Percentiles rank a stretch among this genome's conserved stretches.
These are phyloP conservation scores for Micrasema minimum DNA, from an alignment of 1,140 invertebrate species.

Conservation along the genomic window DNA sequence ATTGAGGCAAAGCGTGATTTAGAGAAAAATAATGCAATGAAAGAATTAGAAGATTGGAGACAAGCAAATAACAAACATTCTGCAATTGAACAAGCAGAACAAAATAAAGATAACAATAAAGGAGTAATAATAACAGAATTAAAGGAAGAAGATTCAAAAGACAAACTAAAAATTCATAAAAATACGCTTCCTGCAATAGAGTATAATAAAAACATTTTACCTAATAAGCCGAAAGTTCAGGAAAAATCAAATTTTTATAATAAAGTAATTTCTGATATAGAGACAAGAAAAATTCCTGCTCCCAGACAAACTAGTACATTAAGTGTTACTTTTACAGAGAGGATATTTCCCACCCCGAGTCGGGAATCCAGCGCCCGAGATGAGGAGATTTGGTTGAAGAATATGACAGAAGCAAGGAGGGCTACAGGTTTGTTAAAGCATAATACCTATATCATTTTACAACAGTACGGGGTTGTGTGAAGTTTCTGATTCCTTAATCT, in stretches of 20 bases:
- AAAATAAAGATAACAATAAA: constrained; percentile 26
- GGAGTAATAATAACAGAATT: constrained; percentile 32
- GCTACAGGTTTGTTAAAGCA: constrained; percentile 67
- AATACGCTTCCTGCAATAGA: constrained; percentile 36
- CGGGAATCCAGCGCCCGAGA: constrained; percentile 79
- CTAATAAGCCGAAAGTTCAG: constrained; percentile 32
- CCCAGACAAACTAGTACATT: constrained; percentile 71
- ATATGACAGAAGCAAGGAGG: constrained; percentile 79
- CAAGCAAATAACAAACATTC: constrained; percentile 33
- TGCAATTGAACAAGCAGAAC: background rate
- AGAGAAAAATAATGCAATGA: constrained; percentile 71
- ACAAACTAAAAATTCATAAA: constrained; percentile 16
- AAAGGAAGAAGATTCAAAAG: constrained; percentile 19
- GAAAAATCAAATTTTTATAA: constrained; percentile 58
- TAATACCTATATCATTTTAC: too few species aligned
- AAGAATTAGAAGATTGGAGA: constrained; percentile 75
- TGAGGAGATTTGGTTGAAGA: constrained; percentile 85
- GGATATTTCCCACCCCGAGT: constrained; percentile 84
- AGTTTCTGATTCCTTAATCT: too few species aligned
- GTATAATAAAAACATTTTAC: constrained; percentile 36
- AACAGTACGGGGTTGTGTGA: too few species aligned
- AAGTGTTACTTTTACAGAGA: constrained; percentile 77
- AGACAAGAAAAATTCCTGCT: constrained; percentile 64
- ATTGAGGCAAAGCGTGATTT: constrained; percentile 70
- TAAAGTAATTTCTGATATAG: constrained; percentile 59